phyloP scores from a whole-genome alignment of 2,888 invertebrate genomes.

The Andrena hattorfiana region DNA sequence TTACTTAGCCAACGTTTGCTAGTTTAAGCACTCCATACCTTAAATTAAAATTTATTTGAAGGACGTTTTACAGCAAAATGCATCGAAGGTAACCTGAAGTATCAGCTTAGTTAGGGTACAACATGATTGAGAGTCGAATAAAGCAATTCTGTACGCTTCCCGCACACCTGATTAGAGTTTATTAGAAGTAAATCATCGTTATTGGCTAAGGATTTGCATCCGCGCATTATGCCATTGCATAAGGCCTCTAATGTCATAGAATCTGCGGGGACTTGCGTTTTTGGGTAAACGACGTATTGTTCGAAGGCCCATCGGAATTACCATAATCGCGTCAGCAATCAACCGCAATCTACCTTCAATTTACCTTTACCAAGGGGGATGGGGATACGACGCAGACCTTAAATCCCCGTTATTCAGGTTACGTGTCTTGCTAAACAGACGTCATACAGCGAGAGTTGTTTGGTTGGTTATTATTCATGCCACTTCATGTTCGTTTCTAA shows the following conservation, averaged over 20 bases:
- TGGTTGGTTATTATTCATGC: slow-evolving; percentile 19
- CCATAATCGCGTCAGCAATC: slow-evolving; percentile 30
- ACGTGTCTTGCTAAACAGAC: background rate
- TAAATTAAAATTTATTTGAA: background rate
- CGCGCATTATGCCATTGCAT: slow-evolving; percentile 17
- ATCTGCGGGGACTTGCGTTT: slow-evolving; percentile 15
- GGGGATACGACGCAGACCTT: slow-evolving; percentile 37
- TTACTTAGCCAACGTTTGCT: too few relatives aligned
- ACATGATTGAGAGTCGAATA: background rate
- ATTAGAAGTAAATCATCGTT: slow-evolving; percentile 25
- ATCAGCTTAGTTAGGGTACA: background rate
- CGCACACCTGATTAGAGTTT: slow-evolving; percentile 14
- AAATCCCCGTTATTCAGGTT: slow-evolving; percentile 19
- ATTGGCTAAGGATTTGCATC: slow-evolving; percentile 24
- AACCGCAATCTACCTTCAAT: slow-evolving; percentile 20
- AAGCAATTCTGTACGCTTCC: slow-evolving; percentile 23
- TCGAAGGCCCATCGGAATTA: slow-evolving; percentile 34
- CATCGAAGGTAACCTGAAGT: background rate
- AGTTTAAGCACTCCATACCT: too few relatives aligned
- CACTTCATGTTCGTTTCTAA: background rate
- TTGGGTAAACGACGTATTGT: slow-evolving; percentile 40
- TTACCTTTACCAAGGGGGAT: slow-evolving; percentile 18
- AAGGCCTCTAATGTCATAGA: slow-evolving; percentile 17
- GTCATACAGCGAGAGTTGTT: slow-evolving; percentile 18
- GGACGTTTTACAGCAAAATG: background rate